Evolutionary conservation across 92 coral and sea anemone species (phyloP).

Genomic region (Porites cylindrica): DNA sequence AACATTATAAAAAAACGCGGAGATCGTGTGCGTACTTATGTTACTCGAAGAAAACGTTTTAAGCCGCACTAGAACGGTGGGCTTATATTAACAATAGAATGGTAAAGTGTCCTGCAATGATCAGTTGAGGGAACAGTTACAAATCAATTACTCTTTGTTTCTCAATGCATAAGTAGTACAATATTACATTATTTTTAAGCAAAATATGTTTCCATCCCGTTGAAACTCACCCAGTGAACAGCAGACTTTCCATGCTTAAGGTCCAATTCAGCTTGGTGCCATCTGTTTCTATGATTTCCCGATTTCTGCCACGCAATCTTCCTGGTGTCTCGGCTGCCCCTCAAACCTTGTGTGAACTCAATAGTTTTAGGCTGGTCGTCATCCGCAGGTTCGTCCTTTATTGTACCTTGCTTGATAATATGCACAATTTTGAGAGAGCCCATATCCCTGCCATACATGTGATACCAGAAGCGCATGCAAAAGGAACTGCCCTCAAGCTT

Average conservation of each 20-base stretch:
- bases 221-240: constrained; percentile 35
- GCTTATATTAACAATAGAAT: no score
- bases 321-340: neutral
- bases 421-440: constrained; percentile 69
- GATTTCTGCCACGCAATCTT: constrained; percentile 55
- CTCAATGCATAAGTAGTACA: no score
- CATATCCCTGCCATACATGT: constrained; percentile 67
- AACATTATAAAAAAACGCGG: no score
- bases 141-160: no score
- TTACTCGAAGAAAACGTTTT: no score
- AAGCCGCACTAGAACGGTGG: no score
- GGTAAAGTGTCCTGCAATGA: no score
- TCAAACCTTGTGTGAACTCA: constrained; percentile 29
- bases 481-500: constrained; percentile 39
- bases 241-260: neutral
- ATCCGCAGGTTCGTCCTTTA: neutral
- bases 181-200: no score
- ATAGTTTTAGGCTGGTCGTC: constrained; percentile 1
- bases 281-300: constrained; percentile 40
- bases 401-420: neutral
- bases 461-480: constrained; percentile 77
- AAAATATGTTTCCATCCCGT: neutral
- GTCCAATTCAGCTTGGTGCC: constrained; percentile 35
- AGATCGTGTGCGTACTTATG: no score
- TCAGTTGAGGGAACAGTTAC: no score